These are phyloP conservation scores for Pollachius pollachius DNA, from an alignment of 2,113 vertebrate species.

Conservation along the genomic window DNA sequence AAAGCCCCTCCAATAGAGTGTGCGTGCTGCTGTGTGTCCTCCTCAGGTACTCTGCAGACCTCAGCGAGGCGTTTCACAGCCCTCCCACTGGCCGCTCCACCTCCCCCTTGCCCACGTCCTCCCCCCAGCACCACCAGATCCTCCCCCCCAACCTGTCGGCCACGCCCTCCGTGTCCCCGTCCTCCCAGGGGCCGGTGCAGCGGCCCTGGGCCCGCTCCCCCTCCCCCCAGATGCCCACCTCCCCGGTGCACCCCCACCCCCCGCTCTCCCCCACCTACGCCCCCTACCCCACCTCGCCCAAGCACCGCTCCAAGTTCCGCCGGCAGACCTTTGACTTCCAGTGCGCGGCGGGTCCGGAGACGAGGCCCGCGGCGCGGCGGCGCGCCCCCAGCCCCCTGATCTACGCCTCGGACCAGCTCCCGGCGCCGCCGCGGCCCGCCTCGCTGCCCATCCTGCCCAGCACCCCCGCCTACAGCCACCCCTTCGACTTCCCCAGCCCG, in stretches of 20 bases:
- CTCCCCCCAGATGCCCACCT: constrained; percentile 80
- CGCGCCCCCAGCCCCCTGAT: constrained; percentile 87
- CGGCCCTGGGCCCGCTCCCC: constrained; percentile 74
- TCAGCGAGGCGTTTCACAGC: constrained; percentile 72
- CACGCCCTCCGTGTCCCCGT: constrained; percentile 59
- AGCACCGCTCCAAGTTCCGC: constrained; percentile 73
- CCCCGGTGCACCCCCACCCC: constrained; percentile 70
- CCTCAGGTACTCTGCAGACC: constrained; percentile 79
- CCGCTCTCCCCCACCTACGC: constrained; percentile 78
- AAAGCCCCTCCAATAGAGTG: too few species aligned
- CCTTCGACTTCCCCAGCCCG: constrained; percentile 70
- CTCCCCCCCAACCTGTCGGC: constrained; percentile 57
- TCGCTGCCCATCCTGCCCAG: constrained; percentile 88
- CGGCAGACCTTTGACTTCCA: constrained; percentile 75
- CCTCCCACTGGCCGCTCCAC: constrained; percentile 74
- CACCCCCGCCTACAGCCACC: constrained; percentile 67
- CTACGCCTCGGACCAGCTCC: constrained; percentile 78
- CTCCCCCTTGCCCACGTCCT: constrained; percentile 69
- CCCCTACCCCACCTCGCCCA: constrained; percentile 74
- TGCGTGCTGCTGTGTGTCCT: constrained; percentile 21
- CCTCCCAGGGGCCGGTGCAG: constrained; percentile 63
- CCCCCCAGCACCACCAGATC: constrained; percentile 71
- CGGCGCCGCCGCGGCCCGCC: constrained; percentile 83
- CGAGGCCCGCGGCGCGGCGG: constrained; percentile 70
- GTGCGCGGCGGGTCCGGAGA: constrained; percentile 61